phyloP scores from a whole-genome alignment of 2,888 invertebrate genomes.

The Protula sp. region DNA sequence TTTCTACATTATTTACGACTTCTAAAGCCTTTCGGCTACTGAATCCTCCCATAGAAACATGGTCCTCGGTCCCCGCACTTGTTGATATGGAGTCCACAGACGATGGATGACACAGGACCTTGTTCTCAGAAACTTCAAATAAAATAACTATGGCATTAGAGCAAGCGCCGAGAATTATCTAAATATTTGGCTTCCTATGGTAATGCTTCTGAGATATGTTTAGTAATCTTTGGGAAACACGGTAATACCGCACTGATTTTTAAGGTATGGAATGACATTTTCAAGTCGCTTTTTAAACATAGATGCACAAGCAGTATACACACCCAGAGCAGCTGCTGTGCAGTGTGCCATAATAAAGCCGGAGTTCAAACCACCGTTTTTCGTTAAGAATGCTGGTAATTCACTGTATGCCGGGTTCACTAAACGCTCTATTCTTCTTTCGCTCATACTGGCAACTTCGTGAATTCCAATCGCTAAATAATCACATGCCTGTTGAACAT shows the following conservation, averaged over 20 bases:
- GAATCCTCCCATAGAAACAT: constrained; percentile 68
- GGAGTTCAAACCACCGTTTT: constrained; percentile 66
- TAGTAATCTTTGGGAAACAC: too few relatives aligned
- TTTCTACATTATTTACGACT: constrained; percentile 58
- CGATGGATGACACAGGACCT: constrained; percentile 65
- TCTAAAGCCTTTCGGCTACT: constrained; percentile 62
- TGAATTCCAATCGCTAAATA: constrained; percentile 65
- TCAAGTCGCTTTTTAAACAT: too few relatives aligned
- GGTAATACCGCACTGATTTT: too few relatives aligned
- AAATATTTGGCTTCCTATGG: too few relatives aligned
- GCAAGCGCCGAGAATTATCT: neutral
- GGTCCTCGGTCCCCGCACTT: constrained; percentile 66
- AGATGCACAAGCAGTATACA: too few relatives aligned
- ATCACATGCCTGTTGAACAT: constrained; percentile 57
- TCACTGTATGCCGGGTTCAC: constrained; percentile 65
- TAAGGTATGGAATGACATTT: too few relatives aligned
- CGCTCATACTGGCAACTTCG: constrained; percentile 65
- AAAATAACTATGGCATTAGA: too few relatives aligned
- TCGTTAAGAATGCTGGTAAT: constrained; percentile 63
- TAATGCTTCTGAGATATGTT: too few relatives aligned
- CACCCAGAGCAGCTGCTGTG: constrained; percentile 64
- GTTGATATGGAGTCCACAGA: constrained; percentile 65
- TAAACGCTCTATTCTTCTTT: constrained; percentile 62
- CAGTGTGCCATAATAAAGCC: constrained; percentile 68
- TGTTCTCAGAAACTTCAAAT: constrained; percentile 64